A percentile compares a stretch with the other conserved stretches of the same genome.
phyloP scores from a whole-genome alignment of 2,888 invertebrate genomes.

The Pardosa pseudoannulata region DNA sequence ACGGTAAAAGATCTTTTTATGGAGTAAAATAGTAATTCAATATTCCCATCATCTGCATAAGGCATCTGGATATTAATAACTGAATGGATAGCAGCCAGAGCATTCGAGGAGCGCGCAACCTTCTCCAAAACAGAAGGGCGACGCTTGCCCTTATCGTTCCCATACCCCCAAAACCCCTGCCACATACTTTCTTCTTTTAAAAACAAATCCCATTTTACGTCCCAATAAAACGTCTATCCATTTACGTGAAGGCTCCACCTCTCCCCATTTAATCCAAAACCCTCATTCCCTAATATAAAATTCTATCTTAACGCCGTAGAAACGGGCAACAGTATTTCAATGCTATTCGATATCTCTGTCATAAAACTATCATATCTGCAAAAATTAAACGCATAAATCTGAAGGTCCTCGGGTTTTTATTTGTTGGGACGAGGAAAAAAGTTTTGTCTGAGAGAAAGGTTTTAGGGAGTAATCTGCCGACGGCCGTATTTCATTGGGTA shows the following conservation, averaged over 20 bases:
- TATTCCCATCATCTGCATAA: no score
- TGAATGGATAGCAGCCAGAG: no score
- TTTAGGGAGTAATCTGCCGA: conserved; percentile 58
- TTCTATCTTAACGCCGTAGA: neutral
- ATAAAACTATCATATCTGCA: conserved; percentile 71
- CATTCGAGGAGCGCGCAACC: no score
- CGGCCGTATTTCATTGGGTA: conserved; percentile 65
- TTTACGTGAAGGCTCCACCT: neutral
- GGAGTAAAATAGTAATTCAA: no score
- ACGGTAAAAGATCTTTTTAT: no score
- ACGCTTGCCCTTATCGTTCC: no score
- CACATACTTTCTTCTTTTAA: neutral
- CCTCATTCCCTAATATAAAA: neutral
- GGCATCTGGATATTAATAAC: no score
- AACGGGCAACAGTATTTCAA: neutral
- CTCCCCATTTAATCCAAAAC: neutral
- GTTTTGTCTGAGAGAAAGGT: conserved; percentile 41
- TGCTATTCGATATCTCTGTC: conserved; percentile 37
- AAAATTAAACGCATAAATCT: conserved; percentile 72
- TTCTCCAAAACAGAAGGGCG: no score
- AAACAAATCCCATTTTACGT: neutral
- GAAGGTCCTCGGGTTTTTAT: conserved; percentile 31
- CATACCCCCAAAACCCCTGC: neutral
- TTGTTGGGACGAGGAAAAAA: conserved; percentile 19
- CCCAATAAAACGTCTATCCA: conserved; percentile 12